Conservation (phyloP, 2,888 invertebrate genomes). For the Leucoma salicis region DNA sequence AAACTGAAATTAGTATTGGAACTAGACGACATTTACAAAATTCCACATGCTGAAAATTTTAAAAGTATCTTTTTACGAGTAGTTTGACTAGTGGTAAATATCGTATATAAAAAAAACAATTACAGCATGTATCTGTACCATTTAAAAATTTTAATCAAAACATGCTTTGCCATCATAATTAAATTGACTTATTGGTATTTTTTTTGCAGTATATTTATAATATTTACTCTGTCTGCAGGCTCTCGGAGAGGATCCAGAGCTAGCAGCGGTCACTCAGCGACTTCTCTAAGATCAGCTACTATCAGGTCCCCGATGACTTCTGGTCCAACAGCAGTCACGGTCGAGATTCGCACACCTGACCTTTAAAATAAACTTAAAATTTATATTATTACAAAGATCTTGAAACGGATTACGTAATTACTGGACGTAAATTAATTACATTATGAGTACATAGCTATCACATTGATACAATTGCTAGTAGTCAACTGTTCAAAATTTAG, state of each 20-base stretch:
- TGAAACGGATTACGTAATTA: too few species aligned
- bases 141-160: constrained; percentile 22
- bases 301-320: constrained; percentile 66
- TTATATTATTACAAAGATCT: too few species aligned
- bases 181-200: not conserved
- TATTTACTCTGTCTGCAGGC: constrained; percentile 47
- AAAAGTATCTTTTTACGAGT: too few species aligned
- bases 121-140: not conserved
- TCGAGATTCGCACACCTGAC: constrained; percentile 88
- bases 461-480: constrained; percentile 1
- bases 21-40: too few species aligned
- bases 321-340: constrained; percentile 84
- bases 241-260: constrained; percentile 88
- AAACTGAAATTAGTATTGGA: too few species aligned
- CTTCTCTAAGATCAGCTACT: constrained; percentile 86
- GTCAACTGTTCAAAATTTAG: constrained; percentile 4
- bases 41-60: too few species aligned
- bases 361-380: constrained; percentile 53
- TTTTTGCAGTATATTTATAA: not conserved
- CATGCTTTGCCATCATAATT: constrained; percentile 29
- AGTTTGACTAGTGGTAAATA: too few species aligned
- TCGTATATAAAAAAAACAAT: too few species aligned
- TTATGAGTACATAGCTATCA: constrained; percentile 4
- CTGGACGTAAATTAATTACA: too few species aligned
- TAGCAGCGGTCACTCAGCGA: constrained; percentile 89